Base-by-base conservation (phyloP, 2,888 invertebrate genomes). In the Helicoverpa assulta region DNA sequence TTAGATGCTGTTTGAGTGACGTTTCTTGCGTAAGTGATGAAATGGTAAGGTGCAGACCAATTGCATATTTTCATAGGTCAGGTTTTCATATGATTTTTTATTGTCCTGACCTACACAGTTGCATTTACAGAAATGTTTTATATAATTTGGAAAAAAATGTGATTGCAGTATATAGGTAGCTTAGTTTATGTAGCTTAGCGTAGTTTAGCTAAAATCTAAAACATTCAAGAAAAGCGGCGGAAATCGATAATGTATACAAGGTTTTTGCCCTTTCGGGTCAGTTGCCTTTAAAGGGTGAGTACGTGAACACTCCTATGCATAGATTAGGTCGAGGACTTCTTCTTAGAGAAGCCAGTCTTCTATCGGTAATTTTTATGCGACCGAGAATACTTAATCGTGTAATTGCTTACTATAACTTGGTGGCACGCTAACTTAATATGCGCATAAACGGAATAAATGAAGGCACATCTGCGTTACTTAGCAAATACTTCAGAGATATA, bases 301-400 rank as follows among this genome's bases (percentile, higher is more conserved):
- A 58, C 8, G 19, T 51, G 14, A 59, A 47, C 43, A 33, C 29
- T 26, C 18, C 43, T 66, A 52, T 57, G 53, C 47, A 59, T 74
- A 63, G 73, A 76, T 78, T 71, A 67, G 79, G 81, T 85, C 84
- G 82, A 86, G 81, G 83, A 77, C 79, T 76, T 82, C 82, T 72
- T 77, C 73, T 84, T 77, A 61, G 61, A 54, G 58, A 58, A 58
- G 61, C 74, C 59, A 60, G 69, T 55, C 52, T 66, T 21, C 51
- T 70, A 76, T 63, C 58, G 73, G 47, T 37, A 58, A 60, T 66
- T 76, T 78, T 70, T 74, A 70, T 67, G 40, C 72, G 76, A 70
- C 71, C 73, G 73, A 83, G 79, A 61, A 72, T 80, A 82, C 21
- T 63, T 56, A 66, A 61, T 72, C 64, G 50, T 53, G 57, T 76